Evolutionary conservation across 1,140 invertebrate genomes (phyloP).

Genomic region (Drosophila varians): DNA sequence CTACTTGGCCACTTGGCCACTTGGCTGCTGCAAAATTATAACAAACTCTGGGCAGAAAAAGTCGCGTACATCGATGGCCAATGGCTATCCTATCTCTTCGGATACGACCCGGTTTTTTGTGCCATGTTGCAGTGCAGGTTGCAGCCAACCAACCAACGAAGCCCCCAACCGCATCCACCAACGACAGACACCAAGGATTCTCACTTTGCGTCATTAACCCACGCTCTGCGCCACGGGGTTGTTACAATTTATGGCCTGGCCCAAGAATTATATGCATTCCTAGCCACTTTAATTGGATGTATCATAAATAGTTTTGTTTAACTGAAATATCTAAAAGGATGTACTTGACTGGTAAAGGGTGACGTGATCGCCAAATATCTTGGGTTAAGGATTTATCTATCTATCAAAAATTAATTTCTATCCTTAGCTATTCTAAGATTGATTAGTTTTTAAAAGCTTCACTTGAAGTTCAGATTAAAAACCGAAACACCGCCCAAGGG

Average conservation of each 20-base stretch:
- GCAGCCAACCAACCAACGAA: neutral
- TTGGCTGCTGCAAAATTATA: slow-evolving; percentile 65
- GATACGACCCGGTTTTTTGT: slow-evolving; percentile 19
- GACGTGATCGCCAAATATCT: no score
- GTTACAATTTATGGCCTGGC: slow-evolving; percentile 27
- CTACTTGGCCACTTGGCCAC: slow-evolving; percentile 48
- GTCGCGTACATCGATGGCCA: slow-evolving; percentile 46
- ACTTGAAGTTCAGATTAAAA: neutral
- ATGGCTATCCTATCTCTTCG: no score
- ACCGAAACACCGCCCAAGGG: slow-evolving; percentile 9
- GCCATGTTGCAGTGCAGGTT: slow-evolving; percentile 4
- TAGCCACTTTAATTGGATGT: slow-evolving; percentile 31
- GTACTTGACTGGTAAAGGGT: slow-evolving; percentile 1
- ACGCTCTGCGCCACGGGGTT: slow-evolving; percentile 37
- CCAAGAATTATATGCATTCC: slow-evolving; percentile 36
- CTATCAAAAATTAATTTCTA: no score
- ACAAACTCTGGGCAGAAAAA: slow-evolving; percentile 53
- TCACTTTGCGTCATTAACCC: slow-evolving; percentile 67
- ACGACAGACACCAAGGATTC: slow-evolving; percentile 39
- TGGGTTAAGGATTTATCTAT: neutral
- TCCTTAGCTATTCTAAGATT: no score
- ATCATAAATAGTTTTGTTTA: slow-evolving; percentile 31
- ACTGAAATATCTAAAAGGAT: slow-evolving; percentile 12
- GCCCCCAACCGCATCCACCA: slow-evolving; percentile 49
- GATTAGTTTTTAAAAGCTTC: no score